Conservation (phyloP, 2,113 vertebrate genomes). For the Semicossyphus pulcher region DNA sequence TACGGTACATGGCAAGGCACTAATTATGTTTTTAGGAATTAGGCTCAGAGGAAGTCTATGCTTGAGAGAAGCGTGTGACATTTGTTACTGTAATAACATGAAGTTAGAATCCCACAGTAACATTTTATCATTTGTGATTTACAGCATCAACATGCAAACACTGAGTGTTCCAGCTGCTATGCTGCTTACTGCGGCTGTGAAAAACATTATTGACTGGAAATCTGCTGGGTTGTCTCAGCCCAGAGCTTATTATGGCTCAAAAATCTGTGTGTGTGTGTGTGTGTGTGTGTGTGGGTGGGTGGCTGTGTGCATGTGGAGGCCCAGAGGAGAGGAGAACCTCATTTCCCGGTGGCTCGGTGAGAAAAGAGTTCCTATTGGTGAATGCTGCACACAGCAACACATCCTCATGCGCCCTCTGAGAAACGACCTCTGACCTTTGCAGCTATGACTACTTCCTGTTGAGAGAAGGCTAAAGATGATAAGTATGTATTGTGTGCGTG, state of each 20-base stretch:
- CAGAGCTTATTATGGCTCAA: slow-evolving; percentile 24
- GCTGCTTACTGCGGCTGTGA: slow-evolving; percentile 2
- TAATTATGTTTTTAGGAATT: background rate
- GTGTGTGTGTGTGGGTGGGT: slow-evolving; percentile 15
- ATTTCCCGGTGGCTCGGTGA: slow-evolving; percentile 53
- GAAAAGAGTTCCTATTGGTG: slow-evolving; percentile 56
- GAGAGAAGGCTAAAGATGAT: slow-evolving; percentile 12
- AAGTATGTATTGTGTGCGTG: background rate
- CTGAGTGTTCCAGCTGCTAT: background rate
- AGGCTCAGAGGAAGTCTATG: background rate
- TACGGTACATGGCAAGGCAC: background rate
- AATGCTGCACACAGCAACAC: slow-evolving; percentile 48
- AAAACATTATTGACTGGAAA: slow-evolving; percentile 33
- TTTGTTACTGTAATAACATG: background rate
- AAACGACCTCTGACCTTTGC: slow-evolving; percentile 39
- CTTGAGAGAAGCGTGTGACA: background rate
- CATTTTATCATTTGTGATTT: background rate
- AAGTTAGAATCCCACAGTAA: background rate
- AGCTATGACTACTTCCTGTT: slow-evolving; percentile 66
- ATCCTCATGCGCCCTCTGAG: slow-evolving; percentile 64
- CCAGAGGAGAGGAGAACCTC: slow-evolving; percentile 46
- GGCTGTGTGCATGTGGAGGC: slow-evolving; percentile 22
- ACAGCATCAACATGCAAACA: background rate
- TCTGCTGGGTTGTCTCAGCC: slow-evolving; percentile 27
- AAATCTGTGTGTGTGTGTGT: background rate